phyloP scores from a whole-genome alignment of 2,888 invertebrate genomes.

The Coleophora flavipennella region DNA sequence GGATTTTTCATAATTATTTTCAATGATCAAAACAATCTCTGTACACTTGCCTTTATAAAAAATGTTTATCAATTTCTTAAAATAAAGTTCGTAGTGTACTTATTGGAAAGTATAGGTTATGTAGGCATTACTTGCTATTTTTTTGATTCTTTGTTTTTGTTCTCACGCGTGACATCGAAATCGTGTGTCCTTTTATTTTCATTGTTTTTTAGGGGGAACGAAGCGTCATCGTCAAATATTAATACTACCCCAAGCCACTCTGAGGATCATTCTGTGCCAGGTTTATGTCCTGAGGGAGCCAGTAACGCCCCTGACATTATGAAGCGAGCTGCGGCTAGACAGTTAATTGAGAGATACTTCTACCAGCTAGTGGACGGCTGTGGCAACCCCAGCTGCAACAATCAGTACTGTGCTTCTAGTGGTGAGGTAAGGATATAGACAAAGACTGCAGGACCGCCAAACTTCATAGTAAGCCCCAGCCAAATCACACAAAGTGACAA shows the following conservation, averaged over 20 bases:
- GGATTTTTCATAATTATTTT: not conserved
- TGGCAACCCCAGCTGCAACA: conserved; percentile 89
- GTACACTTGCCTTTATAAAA: not conserved
- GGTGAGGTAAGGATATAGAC: conserved; percentile 75
- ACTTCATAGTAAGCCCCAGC: too few relatives aligned
- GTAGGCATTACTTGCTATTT: conserved; percentile 62
- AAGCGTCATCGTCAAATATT: conserved; percentile 66
- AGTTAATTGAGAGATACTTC: conserved; percentile 92
- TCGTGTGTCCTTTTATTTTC: conserved; percentile 16
- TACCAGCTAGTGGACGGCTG: conserved; percentile 94
- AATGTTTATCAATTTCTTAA: conserved; percentile 11
- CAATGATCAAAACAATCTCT: not conserved
- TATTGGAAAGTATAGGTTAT: conserved; percentile 36
- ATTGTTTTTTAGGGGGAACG: conserved; percentile 55
- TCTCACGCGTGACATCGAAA: conserved; percentile 15
- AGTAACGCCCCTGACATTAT: conserved; percentile 73
- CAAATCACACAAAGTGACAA: too few relatives aligned
- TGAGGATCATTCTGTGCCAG: conserved; percentile 38
- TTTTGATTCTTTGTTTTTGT: conserved; percentile 55
- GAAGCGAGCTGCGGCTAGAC: conserved; percentile 85
- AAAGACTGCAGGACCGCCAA: too few relatives aligned
- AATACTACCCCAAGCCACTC: conserved; percentile 45
- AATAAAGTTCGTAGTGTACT: conserved; percentile 23
- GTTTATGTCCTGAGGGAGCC: conserved; percentile 45
- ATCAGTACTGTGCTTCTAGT: conserved; percentile 91